Evolutionary conservation across 2,888 invertebrate species (phyloP), one percentile per base, ranked within the genome.

Genomic region (Pachliopta kotzebuea): DNA sequence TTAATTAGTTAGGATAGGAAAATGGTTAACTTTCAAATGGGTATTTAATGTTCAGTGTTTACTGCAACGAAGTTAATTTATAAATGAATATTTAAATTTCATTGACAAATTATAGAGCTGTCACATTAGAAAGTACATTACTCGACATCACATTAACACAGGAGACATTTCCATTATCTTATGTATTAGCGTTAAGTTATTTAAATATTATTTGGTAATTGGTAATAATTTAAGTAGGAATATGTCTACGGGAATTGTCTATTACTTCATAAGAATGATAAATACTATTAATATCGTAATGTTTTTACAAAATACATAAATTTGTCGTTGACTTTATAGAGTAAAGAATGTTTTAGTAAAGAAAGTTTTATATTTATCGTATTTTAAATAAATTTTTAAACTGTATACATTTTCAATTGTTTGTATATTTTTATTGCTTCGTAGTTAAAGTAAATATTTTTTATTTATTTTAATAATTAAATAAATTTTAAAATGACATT

Each of bases 101-200:
- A 9, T 31, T 56, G 56, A 37, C 24, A 56, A 31, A 21, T 24
- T 0, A 24, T 45, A 20, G 14, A 23, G 23, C n/a, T 21, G n/a
- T 45, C n/a, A n/a, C 7, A 21, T 61, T 55, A 49, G 17, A 53
- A n/a, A 29, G n/a, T 56, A 50, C 9, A n/a, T 21, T 62, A 62
- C 37, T 62, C 6, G 31, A 62, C 62, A 62, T 62, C 62, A 62
- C 62, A 62, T 57, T 62, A 56, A 61, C n/a, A 11, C 29, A 45
- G 49, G 50, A 56, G 17, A 62, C 42, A 54, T 54, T 60, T 54
- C 18, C 54, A 60, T 60, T 60, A 60, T n/a, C 60, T 52, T 56
- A 52, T 61, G 18, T 56, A 31, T 50, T 50, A 56, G n/a, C 23
- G 26, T 54, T 55, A 60, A 54, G 24, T 60, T 55, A 60, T 54